Percentiles rank a stretch among this genome's conserved stretches.
Conservation (phyloP, 2,113 vertebrate species). For the Argyrosomus japonicus region DNA sequence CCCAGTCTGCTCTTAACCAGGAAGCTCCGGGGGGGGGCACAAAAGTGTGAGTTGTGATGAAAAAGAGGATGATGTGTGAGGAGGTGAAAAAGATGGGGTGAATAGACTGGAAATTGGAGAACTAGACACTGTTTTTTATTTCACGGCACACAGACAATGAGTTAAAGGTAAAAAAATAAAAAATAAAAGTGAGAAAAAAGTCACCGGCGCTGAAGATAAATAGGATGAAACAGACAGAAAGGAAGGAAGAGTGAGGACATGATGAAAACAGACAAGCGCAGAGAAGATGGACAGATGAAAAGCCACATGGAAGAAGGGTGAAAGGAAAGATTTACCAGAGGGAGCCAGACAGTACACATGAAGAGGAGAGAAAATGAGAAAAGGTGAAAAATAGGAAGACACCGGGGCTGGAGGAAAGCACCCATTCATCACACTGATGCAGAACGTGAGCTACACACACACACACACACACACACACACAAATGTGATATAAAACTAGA, state of each 20-base stretch:
- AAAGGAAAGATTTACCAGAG: constrained; percentile 1
- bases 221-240: not conserved
- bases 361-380: constrained; percentile 22
- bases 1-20: constrained; percentile 8
- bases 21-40: not conserved
- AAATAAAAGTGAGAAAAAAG: not conserved
- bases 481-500: constrained; percentile 48
- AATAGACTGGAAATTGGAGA: not conserved
- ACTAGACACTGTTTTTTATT: not conserved
- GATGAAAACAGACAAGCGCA: not conserved
- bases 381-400: constrained; percentile 25
- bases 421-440: constrained; percentile 52
- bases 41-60: not conserved
- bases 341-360: not conserved
- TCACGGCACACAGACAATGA: not conserved
- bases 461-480: constrained; percentile 12
- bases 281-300: not conserved
- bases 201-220: not conserved
- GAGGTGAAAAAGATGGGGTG: not conserved
- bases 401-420: constrained; percentile 10
- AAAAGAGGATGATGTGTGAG: not conserved
- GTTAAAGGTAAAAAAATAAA: not conserved
- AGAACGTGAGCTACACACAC: constrained; percentile 4
- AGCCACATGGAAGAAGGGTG: constrained; percentile 8
- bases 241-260: not conserved